These are phyloP conservation scores for Sicus ferrugineus DNA, from an alignment of 2,888 invertebrate species.

Conservation along the genomic window DNA sequence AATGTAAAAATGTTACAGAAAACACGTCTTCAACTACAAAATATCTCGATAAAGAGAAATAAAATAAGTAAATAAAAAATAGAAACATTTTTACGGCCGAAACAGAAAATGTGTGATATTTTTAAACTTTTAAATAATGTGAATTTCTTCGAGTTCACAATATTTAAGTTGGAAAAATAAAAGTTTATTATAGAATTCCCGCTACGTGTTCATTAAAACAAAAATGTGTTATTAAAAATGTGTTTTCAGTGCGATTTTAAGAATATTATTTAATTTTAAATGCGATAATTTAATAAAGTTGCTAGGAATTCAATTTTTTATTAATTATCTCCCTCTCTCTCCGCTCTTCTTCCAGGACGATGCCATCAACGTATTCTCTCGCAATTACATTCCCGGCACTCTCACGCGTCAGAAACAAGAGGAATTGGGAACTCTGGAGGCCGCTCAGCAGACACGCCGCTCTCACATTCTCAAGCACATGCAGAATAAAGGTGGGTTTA, in stretches of 20 bases:
- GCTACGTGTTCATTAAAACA: too few species aligned
- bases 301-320: neutral
- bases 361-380: slow-evolving; percentile 54
- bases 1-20: too few species aligned
- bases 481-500: slow-evolving; percentile 53
- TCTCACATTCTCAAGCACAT: slow-evolving; percentile 50
- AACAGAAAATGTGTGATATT: too few species aligned
- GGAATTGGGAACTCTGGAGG: slow-evolving; percentile 55
- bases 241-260: neutral
- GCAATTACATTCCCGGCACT: slow-evolving; percentile 56
- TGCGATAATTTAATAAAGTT: neutral
- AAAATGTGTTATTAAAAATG: too few species aligned
- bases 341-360: slow-evolving; percentile 46
- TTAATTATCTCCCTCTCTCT: neutral
- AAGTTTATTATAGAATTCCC: too few species aligned
- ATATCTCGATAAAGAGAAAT: too few species aligned
- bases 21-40: too few species aligned
- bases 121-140: too few species aligned
- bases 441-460: slow-evolving; percentile 54
- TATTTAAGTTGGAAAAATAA: too few species aligned
- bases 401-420: slow-evolving; percentile 57
- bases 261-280: neutral
- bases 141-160: too few species aligned
- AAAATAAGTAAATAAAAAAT: too few species aligned
- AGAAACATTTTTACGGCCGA: too few species aligned